These are phyloP conservation scores for Platygyra sinensis DNA, from an alignment of 64 coral and sea anemone species.

Conservation along the genomic window DNA sequence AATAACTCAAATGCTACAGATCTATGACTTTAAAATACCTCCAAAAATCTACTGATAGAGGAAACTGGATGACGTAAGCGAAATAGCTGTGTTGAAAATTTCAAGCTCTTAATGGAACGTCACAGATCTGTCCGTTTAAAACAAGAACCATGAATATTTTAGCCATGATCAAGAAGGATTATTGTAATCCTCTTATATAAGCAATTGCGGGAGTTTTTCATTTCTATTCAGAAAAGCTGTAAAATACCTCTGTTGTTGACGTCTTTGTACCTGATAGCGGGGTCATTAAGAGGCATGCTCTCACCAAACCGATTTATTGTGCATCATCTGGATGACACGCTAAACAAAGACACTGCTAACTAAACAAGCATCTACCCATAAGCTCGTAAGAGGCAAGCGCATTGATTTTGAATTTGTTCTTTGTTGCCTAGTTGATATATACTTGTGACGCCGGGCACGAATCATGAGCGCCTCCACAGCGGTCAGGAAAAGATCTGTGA, in stretches of 20 bases:
- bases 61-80: not conserved
- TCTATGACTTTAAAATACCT: too few relatives aligned
- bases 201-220: not conserved
- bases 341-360: not conserved
- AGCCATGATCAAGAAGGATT: slow-evolving; percentile 5
- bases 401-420: not conserved
- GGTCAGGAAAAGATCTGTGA: slow-evolving; percentile 49
- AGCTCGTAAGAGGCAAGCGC: not conserved
- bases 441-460: not conserved
- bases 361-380: not conserved
- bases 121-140: not conserved
- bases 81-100: not conserved
- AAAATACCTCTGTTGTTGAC: slow-evolving; percentile 22
- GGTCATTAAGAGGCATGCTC: not conserved
- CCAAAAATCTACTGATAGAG: too few relatives aligned
- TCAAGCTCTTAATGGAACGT: not conserved
- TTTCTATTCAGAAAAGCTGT: not conserved
- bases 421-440: not conserved
- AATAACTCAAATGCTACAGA: too few relatives aligned
- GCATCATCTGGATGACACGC: not conserved
- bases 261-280: not conserved
- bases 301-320: not conserved
- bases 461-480: slow-evolving; percentile 26
- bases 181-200: slow-evolving; percentile 25
- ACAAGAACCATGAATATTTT: not conserved